These are phyloP conservation scores for Lottia gigantea DNA, from an alignment of 2,888 invertebrate species.

Conservation along the genomic window DNA sequence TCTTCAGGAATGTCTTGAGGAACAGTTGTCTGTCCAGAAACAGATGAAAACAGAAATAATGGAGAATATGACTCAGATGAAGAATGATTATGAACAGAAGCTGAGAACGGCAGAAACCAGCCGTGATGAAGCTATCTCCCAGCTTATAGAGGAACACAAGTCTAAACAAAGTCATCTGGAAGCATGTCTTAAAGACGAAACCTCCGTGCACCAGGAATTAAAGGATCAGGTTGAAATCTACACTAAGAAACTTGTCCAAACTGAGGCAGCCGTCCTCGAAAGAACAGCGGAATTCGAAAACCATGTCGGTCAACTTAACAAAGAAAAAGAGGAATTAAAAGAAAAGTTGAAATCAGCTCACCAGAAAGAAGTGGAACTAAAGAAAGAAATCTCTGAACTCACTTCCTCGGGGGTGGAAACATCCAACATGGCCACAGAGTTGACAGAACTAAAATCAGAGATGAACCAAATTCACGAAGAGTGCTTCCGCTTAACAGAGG, in stretches of 20 bases:
- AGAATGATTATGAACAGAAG: conserved; percentile 20
- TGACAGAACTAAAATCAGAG: conserved; percentile 13
- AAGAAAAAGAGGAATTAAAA: conserved; percentile 3
- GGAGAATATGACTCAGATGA: conserved; percentile 22
- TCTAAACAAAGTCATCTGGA: conserved; percentile 11
- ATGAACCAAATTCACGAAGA: conserved; percentile 1
- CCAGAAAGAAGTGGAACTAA: not conserved
- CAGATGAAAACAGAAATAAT: conserved; percentile 30
- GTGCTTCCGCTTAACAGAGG: not conserved
- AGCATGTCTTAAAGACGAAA: conserved; percentile 25
- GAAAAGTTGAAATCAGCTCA: conserved; percentile 16
- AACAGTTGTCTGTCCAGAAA: conserved; percentile 27
- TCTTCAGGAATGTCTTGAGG: conserved; percentile 14
- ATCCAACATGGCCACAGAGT: conserved; percentile 12
- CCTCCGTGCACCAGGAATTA: not conserved
- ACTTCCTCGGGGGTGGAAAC: conserved; percentile 16
- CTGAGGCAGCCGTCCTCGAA: conserved; percentile 12
- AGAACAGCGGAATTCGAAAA: not conserved
- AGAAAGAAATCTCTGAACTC: not conserved
- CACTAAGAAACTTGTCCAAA: conserved; percentile 13
- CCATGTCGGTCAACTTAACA: not conserved
- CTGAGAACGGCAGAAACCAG: conserved; percentile 22
- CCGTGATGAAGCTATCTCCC: conserved; percentile 9
- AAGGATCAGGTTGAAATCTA: conserved; percentile 19
- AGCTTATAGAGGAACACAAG: conserved; percentile 21